Conservation (phyloP, 2,888 invertebrate genomes). For the Tethea ocularis region DNA sequence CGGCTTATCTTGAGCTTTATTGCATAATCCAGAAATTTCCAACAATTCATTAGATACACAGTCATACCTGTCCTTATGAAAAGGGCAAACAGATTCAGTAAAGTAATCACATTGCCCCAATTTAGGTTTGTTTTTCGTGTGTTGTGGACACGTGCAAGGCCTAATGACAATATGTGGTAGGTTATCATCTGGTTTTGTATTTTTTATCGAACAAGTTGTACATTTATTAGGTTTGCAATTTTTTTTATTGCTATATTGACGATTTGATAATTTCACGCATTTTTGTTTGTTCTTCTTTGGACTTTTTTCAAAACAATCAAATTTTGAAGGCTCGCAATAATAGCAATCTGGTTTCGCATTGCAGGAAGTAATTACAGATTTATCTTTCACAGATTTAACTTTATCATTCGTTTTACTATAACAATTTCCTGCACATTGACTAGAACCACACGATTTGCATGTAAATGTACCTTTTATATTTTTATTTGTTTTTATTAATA, state of each 20-base stretch:
- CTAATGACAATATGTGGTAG: conserved; percentile 45
- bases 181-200: conserved; percentile 11
- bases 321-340: conserved; percentile 43
- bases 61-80: conserved; percentile 34
- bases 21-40: conserved; percentile 39
- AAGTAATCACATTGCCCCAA: conserved; percentile 38
- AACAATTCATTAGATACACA: conserved; percentile 39
- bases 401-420: conserved; percentile 8
- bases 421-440: conserved; percentile 16
- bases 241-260: neutral
- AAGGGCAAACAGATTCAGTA: conserved; percentile 35
- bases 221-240: neutral
- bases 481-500: conserved; percentile 10
- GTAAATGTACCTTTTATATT: neutral
- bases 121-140: conserved; percentile 15
- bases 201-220: neutral
- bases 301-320: conserved; percentile 37
- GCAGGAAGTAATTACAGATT: conserved; percentile 38
- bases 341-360: conserved; percentile 29
- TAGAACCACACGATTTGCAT: conserved; percentile 19
- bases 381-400: neutral
- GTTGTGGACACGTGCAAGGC: conserved; percentile 28
- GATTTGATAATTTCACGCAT: neutral
- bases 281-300: neutral
- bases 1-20: conserved; percentile 14